These are phyloP conservation scores for Cichladusa arquata DNA, from an alignment of 2,113 vertebrate genomes.

Conservation along the genomic window DNA sequence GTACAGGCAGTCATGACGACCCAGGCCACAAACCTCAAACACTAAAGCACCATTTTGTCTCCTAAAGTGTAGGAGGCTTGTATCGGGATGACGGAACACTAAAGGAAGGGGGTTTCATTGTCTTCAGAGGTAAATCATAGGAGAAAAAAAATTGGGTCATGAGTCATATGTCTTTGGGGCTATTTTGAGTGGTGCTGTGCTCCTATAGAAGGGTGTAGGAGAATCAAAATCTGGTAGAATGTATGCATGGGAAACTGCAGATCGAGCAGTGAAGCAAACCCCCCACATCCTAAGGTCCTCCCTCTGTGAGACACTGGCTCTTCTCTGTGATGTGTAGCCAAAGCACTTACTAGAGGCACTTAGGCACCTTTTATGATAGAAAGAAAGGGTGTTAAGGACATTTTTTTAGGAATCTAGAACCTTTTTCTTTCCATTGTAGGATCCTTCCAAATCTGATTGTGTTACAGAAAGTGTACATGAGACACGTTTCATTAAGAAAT, in stretches of 20 bases:
- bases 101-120: fast-evolving
- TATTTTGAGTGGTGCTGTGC: background rate
- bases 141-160: background rate
- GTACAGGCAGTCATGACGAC: background rate
- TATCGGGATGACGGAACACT: too few species aligned
- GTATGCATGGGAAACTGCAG: background rate
- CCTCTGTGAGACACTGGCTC: background rate
- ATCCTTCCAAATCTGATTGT: background rate
- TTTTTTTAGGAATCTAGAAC: background rate
- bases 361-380: background rate
- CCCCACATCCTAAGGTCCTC: background rate
- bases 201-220: background rate
- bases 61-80: too few species aligned
- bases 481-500: background rate
- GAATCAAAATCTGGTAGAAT: background rate
- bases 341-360: background rate
- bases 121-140: background rate
- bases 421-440: background rate
- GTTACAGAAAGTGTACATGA: background rate
- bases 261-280: background rate
- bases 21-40: background rate
- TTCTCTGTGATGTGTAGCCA: background rate
- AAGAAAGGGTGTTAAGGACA: background rate
- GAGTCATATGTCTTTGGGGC: background rate
- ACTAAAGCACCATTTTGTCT: background rate